A percentile compares a stretch with the other conserved stretches of the same genome.
phyloP scores from a whole-genome alignment of 35 echinoderm and acorn worm genomes.

The Diadema setosum region DNA sequence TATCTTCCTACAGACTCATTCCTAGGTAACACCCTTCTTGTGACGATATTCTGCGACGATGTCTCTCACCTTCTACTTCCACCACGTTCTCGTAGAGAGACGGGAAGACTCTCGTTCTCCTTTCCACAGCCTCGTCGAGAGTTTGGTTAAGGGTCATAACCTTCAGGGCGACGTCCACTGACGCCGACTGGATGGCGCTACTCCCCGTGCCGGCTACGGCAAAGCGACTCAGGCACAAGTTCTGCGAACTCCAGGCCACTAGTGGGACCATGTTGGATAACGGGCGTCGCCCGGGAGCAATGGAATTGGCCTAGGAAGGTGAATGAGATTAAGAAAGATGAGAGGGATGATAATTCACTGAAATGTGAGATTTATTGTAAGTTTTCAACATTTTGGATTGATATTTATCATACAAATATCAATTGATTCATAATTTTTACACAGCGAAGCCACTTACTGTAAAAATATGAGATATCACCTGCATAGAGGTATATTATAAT shows the following conservation, averaged over 20 bases:
- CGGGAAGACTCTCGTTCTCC: neutral
- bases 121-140: neutral
- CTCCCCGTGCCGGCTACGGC: constrained; percentile 31
- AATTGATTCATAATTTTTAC: too few relatives aligned
- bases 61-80: constrained; percentile 33
- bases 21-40: too few relatives aligned
- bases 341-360: too few relatives aligned
- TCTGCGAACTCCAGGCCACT: constrained; percentile 57
- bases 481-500: too few relatives aligned
- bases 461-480: too few relatives aligned
- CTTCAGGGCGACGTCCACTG: constrained; percentile 36
- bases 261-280: constrained; percentile 68
- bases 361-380: too few relatives aligned
- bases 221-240: constrained; percentile 44
- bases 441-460: too few relatives aligned
- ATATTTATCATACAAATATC: too few relatives aligned
- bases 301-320: constrained; percentile 55
- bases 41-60: neutral
- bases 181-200: neutral
- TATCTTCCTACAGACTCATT: too few relatives aligned
- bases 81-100: neutral
- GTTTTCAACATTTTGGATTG: too few relatives aligned
- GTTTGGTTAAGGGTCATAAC: constrained; percentile 20
- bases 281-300: constrained; percentile 55
- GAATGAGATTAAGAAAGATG: neutral